Conservation (phyloP, 2,113 vertebrate species). For the Thryonomys swinderianus region DNA sequence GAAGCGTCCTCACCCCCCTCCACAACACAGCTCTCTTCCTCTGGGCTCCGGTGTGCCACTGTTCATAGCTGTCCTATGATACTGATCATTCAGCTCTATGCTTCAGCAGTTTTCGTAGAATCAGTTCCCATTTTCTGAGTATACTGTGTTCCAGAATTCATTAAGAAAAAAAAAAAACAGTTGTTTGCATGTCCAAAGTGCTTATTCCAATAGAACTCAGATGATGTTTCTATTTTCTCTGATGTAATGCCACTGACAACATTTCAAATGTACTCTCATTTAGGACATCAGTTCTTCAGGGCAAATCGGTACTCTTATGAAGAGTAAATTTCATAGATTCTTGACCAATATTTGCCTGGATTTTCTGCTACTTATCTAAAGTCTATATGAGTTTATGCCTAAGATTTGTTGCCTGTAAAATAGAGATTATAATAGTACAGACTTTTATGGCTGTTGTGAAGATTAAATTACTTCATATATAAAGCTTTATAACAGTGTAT, state of each 20-base stretch:
- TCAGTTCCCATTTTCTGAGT: conserved; percentile 50
- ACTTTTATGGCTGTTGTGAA: neutral
- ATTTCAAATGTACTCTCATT: conserved; percentile 27
- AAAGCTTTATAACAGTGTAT: conserved; percentile 19
- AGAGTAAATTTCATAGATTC: neutral
- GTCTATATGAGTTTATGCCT: neutral
- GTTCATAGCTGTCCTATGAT: conserved; percentile 10
- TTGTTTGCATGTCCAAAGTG: conserved; percentile 18
- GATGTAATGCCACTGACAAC: conserved; percentile 5
- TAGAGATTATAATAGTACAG: neutral
- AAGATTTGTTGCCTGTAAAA: neutral
- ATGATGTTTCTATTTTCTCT: conserved; percentile 41
- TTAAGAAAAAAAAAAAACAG: conserved; percentile 45
- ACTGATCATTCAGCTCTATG: conserved; percentile 35
- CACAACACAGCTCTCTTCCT: neutral
- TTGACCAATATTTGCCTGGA: neutral
- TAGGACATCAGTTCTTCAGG: neutral
- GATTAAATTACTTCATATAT: neutral
- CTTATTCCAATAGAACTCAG: conserved; percentile 34
- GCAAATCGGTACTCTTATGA: conserved; percentile 34
- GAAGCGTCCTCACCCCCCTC: neutral
- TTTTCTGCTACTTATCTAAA: neutral
- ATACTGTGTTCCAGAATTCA: conserved; percentile 23
- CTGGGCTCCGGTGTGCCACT: conserved; percentile 25
- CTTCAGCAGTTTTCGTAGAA: conserved; percentile 25